Evolutionary conservation across 2,888 invertebrate genomes (phyloP).

Genomic region (Gymnoscelis rufifasciata): DNA sequence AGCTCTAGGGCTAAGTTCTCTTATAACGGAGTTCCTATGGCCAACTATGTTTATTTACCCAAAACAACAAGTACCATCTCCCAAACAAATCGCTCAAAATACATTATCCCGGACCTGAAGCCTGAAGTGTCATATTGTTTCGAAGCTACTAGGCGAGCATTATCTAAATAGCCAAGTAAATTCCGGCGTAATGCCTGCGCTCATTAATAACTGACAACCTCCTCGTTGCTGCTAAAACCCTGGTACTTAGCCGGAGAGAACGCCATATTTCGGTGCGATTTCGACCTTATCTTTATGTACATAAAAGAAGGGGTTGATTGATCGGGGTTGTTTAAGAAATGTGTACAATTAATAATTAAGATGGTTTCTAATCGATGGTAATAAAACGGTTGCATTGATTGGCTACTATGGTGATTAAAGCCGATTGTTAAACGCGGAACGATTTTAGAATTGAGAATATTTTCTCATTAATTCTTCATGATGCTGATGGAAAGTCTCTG

Average conservation of each 20-base stretch:
- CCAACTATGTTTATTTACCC: too few species aligned
- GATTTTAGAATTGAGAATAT: not conserved
- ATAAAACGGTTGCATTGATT: conserved; percentile 25
- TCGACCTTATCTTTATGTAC: conserved; percentile 39
- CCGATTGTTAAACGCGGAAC: not conserved
- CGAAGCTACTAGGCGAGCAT: conserved; percentile 38
- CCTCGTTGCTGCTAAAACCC: conserved; percentile 42
- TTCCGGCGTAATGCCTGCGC: conserved; percentile 50
- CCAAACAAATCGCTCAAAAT: conserved; percentile 1
- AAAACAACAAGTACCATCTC: not conserved
- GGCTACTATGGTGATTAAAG: conserved; percentile 5
- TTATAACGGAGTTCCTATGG: too few species aligned
- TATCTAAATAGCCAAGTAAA: conserved; percentile 46
- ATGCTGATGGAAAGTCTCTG: not conserved
- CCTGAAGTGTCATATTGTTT: conserved; percentile 23
- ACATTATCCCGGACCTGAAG: conserved; percentile 12
- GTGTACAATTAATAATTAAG: conserved; percentile 40
- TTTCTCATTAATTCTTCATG: not conserved
- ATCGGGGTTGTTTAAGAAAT: conserved; percentile 35
- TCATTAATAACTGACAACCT: conserved; percentile 63
- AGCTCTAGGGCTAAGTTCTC: too few species aligned
- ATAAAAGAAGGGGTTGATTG: conserved; percentile 32
- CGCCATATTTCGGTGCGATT: conserved; percentile 27
- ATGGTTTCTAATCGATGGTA: conserved; percentile 32
- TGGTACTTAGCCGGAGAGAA: conserved; percentile 33